These are phyloP conservation scores for Zaprionus lachaisei DNA, from an alignment of 1,140 invertebrate genomes.

Conservation along the genomic window DNA sequence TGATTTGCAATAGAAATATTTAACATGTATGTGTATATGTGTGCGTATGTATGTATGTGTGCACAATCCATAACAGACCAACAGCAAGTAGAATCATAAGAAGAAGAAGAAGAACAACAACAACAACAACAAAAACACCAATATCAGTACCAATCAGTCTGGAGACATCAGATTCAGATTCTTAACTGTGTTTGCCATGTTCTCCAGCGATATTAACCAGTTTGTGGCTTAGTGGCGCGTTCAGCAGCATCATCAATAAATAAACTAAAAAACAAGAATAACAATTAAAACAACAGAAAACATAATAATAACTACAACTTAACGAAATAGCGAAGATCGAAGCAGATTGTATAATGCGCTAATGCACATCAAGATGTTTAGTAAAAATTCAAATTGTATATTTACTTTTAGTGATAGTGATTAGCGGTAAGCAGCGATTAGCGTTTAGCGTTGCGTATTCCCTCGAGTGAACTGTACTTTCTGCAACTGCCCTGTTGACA, in stretches of 20 bases:
- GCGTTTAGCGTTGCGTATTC: constrained; percentile 4
- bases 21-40: background rate
- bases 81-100: background rate
- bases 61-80: constrained; percentile 13
- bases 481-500: constrained; percentile 4
- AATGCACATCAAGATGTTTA: constrained; percentile 14
- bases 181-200: constrained; percentile 10
- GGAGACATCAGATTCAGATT: constrained; percentile 1
- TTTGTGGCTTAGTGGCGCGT: constrained; percentile 33
- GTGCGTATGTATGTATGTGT: constrained; percentile 25
- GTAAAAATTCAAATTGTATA: constrained; percentile 28
- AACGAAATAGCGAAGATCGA: background rate
- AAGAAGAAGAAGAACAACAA: constrained; percentile 2
- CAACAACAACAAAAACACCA: constrained; percentile 7
- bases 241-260: constrained; percentile 23
- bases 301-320: background rate
- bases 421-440: constrained; percentile 13
- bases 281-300: background rate
- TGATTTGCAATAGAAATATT: constrained; percentile 2
- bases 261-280: background rate
- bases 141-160: constrained; percentile 9
- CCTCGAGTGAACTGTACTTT: constrained; percentile 24
- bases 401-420: constrained; percentile 12
- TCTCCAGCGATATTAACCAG: constrained; percentile 26
- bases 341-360: constrained; percentile 5